Conservation (phyloP, 2,113 vertebrate genomes). For the Trematomus loennbergii region DNA sequence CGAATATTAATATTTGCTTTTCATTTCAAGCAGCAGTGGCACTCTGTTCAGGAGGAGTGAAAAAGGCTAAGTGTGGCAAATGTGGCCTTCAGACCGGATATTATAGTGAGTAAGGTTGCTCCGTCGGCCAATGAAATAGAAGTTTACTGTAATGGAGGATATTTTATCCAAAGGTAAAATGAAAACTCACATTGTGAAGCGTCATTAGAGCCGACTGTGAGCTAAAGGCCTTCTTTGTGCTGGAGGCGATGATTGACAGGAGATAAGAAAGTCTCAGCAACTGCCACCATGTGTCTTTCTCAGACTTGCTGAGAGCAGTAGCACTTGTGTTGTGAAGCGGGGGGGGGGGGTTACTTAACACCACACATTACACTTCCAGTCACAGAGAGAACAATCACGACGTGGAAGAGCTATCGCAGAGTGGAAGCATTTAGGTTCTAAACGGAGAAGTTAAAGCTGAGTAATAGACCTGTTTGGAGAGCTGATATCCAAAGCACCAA, state of each 20-base stretch:
- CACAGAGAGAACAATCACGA: slow-evolving; percentile 48
- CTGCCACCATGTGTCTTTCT: slow-evolving; percentile 12
- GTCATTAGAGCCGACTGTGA: slow-evolving; percentile 3
- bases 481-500: slow-evolving; percentile 52
- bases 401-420: slow-evolving; percentile 22
- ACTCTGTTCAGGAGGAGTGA: slow-evolving; percentile 68
- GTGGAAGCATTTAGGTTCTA: slow-evolving; percentile 34
- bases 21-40: slow-evolving; percentile 80
- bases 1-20: slow-evolving; percentile 89
- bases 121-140: slow-evolving; percentile 50
- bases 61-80: slow-evolving; percentile 52
- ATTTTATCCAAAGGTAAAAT: slow-evolving; percentile 39
- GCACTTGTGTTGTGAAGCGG: neutral
- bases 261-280: slow-evolving; percentile 36
- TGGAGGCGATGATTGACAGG: slow-evolving; percentile 30
- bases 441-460: slow-evolving; percentile 52
- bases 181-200: slow-evolving; percentile 28
- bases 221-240: slow-evolving; percentile 33
- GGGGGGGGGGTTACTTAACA: slow-evolving; percentile 35
- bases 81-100: slow-evolving; percentile 77
- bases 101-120: slow-evolving; percentile 59
- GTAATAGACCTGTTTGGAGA: slow-evolving; percentile 45
- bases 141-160: slow-evolving; percentile 33
- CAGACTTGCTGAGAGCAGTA: slow-evolving; percentile 3
- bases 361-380: slow-evolving; percentile 44